Evolutionary conservation across 64 coral and sea anemone genomes (phyloP).

Genomic region (Montipora efflorescens): DNA sequence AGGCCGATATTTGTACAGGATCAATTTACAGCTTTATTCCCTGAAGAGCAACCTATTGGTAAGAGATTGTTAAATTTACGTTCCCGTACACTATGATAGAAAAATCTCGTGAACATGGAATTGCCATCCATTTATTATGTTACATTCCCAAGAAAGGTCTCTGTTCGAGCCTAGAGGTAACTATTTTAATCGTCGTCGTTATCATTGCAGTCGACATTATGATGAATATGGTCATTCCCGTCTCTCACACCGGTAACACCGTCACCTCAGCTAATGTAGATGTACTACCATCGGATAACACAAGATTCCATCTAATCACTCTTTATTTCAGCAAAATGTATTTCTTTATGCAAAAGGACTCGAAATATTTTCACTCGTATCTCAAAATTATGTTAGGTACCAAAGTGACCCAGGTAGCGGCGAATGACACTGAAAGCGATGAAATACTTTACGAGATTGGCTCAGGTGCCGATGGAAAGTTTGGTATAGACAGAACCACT

Average conservation of each 20-base stretch:
- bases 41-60: conserved; percentile 73
- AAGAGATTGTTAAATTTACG: not conserved
- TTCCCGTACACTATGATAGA: no score
- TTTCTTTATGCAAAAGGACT: no score
- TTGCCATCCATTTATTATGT: no score
- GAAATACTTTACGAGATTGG: conserved; percentile 78
- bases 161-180: no score
- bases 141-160: no score
- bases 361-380: not conserved
- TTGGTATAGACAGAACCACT: conserved; percentile 71
- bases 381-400: conserved; percentile 47
- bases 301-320: not conserved
- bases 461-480: conserved; percentile 62
- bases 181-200: not conserved
- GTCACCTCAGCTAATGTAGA: not conserved
- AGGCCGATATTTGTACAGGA: conserved; percentile 53
- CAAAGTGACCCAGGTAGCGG: conserved; percentile 62
- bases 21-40: conserved; percentile 61
- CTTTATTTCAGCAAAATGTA: no score
- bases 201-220: not conserved
- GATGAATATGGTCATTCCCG: not conserved
- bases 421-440: conserved; percentile 65
- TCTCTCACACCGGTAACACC: not conserved
- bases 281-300: no score
- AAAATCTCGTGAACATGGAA: no score